Evolutionary conservation across 2,113 vertebrate genomes (phyloP).

Genomic region (Seriola dumerili): DNA sequence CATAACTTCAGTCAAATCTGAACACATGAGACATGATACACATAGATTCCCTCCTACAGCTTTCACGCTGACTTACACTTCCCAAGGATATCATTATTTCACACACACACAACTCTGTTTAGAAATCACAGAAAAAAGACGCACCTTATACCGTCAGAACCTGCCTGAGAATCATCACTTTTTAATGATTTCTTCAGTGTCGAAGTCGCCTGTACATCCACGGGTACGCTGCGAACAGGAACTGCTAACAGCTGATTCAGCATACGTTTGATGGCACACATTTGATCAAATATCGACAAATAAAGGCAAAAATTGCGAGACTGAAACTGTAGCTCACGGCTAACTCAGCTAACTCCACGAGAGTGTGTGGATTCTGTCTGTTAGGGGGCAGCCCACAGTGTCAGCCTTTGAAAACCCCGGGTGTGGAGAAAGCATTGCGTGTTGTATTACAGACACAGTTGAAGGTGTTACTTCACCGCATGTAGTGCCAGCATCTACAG

Average conservation of each 20-base stretch:
- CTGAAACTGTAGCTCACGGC: background rate
- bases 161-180: background rate
- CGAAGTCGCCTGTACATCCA: background rate
- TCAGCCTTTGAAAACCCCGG: background rate
- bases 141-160: background rate
- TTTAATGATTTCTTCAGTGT: background rate
- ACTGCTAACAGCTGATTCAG: background rate
- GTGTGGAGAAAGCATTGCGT: background rate
- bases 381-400: background rate
- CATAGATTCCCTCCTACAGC: background rate
- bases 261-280: too few relatives aligned
- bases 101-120: background rate
- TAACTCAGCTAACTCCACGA: background rate
- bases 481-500: background rate
- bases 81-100: background rate
- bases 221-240: background rate
- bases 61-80: background rate
- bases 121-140: background rate
- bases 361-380: background rate
- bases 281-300: too few relatives aligned
- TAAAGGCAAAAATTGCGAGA: too few relatives aligned
- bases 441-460: conserved; percentile 9
- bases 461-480: conserved; percentile 2
- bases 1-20: background rate
- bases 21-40: background rate